Evolutionary conservation across 2,797 vertebrate genomes (phyloP), one percentile per base, ranked within the genome.

Genomic region (Sciurus carolinensis): DNA sequence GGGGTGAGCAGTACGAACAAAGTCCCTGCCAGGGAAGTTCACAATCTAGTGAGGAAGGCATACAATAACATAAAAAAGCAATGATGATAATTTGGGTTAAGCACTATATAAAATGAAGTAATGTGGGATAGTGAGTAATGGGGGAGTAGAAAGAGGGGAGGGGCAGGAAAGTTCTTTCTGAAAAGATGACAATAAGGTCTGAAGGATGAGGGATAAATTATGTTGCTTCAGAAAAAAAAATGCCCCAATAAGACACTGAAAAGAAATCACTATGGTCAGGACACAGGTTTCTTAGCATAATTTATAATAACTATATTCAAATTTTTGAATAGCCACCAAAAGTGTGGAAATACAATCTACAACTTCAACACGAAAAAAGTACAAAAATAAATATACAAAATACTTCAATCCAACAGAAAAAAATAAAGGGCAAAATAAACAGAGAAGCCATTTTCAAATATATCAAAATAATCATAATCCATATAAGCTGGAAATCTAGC

Each of bases 301-400:
- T 79, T 87, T 92, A 5, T 13, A 72, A 28, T 47, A 91, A 22
- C 1, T 57, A 71, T 47, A 22, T n/a, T 87, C 83, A 79, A 50
- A 92, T 50, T 89, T 88, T 82, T 62, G 39, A 87, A 76, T n/a
- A 92, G 11, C 36, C 22, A 92, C 59, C 4, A 54, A 87, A 95
- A 83, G 47, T 93, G 73, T 13, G 7, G 10, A 89, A 89, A 93
- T 59, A 75, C 9, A 95, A 75, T 87, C 18, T 59, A 82, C 7
- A 94, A 64, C 50, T 75, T 64, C 33, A 91, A 86, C 83, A 26
- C 3, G 24, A 79, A 26, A 1, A 57, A 91, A 91, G 18, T 71
- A 85, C 85, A 52, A 90, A 97, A 94, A 77, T 79, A 33, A 87
- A 87, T 47, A 84, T 57, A 69, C 1, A n/a, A 67, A 5, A 75